phyloP scores from a whole-genome alignment of 2,797 vertebrate species.

The Danio albolineatus region DNA sequence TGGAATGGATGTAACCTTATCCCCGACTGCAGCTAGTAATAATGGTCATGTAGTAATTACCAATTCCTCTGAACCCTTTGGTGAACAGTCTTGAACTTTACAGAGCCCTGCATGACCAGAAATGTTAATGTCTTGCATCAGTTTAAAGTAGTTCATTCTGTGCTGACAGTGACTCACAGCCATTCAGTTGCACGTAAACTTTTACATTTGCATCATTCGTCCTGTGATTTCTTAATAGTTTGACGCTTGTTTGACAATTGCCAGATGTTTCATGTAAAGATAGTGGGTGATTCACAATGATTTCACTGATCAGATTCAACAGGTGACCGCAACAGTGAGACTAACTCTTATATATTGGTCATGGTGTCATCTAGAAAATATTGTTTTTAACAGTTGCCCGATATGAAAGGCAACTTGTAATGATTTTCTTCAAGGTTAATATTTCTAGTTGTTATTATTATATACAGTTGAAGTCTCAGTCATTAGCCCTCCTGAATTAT shows the following conservation, averaged over 20 bases:
- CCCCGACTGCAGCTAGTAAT: constrained; percentile 12
- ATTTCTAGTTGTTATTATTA: no score
- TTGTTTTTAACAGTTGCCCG: no score
- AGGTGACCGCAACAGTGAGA: background rate
- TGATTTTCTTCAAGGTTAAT: no score
- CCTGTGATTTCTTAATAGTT: constrained; percentile 39
- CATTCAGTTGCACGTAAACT: constrained; percentile 34
- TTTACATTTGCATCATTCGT: constrained; percentile 56
- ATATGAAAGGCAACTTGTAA: no score
- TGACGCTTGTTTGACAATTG: background rate
- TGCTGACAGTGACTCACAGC: constrained; percentile 55
- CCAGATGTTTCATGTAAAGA: background rate
- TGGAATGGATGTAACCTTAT: constrained; percentile 44
- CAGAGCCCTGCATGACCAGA: background rate
- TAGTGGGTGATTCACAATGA: background rate
- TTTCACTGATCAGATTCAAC: constrained; percentile 14
- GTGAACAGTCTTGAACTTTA: background rate
- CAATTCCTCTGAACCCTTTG: constrained; percentile 6
- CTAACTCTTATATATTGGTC: background rate
- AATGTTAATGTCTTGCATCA: constrained; percentile 17
- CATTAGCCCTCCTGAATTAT: no score
- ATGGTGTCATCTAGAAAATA: background rate
- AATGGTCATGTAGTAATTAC: background rate
- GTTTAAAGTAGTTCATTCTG: constrained; percentile 7
- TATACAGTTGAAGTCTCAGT: no score